Evolutionary conservation across 1,140 invertebrate genomes (phyloP).

Genomic region (Helicoverpa zea): DNA sequence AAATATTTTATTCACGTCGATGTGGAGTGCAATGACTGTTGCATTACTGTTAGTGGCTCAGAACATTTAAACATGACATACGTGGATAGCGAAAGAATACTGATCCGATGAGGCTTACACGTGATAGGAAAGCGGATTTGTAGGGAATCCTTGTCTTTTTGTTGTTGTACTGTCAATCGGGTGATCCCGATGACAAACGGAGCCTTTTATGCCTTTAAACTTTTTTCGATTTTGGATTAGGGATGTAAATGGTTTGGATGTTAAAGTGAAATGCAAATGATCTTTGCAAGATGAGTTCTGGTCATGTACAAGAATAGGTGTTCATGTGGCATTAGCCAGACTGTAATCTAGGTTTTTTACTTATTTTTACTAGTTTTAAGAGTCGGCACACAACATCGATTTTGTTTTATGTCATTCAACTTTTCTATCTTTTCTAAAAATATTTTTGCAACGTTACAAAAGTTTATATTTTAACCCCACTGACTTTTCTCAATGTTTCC

Average conservation of each 20-base stretch:
- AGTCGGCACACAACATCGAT: constrained; percentile 17
- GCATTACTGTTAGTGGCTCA: constrained; percentile 39
- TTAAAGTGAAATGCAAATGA: too few relatives aligned
- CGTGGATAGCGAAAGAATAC: constrained; percentile 43
- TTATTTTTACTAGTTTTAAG: too few relatives aligned
- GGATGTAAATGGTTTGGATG: too few relatives aligned
- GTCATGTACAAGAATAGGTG: too few relatives aligned
- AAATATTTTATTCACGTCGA: constrained; percentile 50
- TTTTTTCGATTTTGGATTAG: too few relatives aligned
- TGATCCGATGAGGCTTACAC: constrained; percentile 26
- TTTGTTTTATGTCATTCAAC: background rate
- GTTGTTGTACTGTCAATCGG: constrained; percentile 26
- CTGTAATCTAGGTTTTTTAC: too few relatives aligned
- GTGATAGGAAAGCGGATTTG: constrained; percentile 45
- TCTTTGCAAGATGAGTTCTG: too few relatives aligned
- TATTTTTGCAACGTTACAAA: background rate
- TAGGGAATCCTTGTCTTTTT: constrained; percentile 2
- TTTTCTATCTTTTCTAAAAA: too few relatives aligned
- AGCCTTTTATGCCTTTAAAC: too few relatives aligned
- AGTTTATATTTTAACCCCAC: background rate
- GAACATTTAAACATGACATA: constrained; percentile 38
- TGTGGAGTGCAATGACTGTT: constrained; percentile 41
- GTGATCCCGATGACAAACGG: background rate
- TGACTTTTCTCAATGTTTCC: constrained; percentile 61
- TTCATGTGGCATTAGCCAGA: too few relatives aligned